Conservation (phyloP, 2,888 invertebrate genomes). For the Heliconius cydno region DNA sequence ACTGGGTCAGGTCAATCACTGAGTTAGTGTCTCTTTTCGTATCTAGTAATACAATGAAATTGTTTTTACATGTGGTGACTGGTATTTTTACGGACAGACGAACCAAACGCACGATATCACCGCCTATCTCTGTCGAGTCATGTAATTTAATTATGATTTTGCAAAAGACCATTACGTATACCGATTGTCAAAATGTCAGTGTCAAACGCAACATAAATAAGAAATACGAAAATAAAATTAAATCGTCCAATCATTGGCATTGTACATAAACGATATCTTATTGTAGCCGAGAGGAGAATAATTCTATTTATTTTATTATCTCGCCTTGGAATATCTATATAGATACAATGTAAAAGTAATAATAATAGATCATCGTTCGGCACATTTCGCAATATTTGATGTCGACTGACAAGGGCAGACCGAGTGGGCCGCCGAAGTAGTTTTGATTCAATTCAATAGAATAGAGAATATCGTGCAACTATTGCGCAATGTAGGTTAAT, state of each 20-base stretch:
- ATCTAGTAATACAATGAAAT: constrained; percentile 27
- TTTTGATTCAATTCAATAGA: constrained; percentile 69
- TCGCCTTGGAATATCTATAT: constrained; percentile 64
- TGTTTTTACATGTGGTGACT: constrained; percentile 2
- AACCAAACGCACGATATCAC: not conserved
- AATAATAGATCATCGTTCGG: constrained; percentile 65
- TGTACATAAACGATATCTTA: constrained; percentile 31
- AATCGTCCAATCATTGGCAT: constrained; percentile 25
- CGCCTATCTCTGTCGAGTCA: constrained; percentile 11
- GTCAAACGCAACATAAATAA: constrained; percentile 15
- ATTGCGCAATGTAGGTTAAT: constrained; percentile 72
- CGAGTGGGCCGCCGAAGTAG: constrained; percentile 65
- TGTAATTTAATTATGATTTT: constrained; percentile 19
- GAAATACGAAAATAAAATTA: constrained; percentile 16
- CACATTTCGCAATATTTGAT: constrained; percentile 62
- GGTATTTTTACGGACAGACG: not conserved
- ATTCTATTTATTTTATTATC: constrained; percentile 52
- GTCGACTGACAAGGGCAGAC: constrained; percentile 63
- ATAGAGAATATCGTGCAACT: constrained; percentile 64
- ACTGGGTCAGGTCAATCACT: constrained; percentile 51
- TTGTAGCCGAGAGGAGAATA: constrained; percentile 38
- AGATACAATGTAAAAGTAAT: constrained; percentile 54
- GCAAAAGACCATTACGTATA: constrained; percentile 2
- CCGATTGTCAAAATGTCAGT: constrained; percentile 24
- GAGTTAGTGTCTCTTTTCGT: constrained; percentile 31